These are phyloP conservation scores for Campaea margaritaria DNA, from an alignment of 2,888 invertebrate species.

Conservation along the genomic window DNA sequence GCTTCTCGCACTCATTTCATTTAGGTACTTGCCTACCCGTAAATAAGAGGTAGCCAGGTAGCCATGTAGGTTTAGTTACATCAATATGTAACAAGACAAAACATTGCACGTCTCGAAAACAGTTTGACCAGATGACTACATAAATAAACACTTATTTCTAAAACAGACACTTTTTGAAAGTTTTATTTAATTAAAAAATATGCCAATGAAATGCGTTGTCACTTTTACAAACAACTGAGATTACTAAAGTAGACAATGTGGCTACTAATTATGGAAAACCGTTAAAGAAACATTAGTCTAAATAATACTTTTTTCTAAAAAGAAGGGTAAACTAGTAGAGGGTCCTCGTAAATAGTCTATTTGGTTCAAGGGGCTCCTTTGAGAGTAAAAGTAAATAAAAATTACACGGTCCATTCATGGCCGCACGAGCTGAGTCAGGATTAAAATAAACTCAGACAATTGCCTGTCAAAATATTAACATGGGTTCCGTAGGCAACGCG, in stretches of 20 bases:
- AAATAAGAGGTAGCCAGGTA: not conserved
- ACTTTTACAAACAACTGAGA: constrained; percentile 27
- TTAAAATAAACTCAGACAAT: constrained; percentile 9
- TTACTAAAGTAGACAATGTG: constrained; percentile 43
- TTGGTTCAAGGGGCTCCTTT: constrained; percentile 62
- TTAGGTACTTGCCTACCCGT: not conserved
- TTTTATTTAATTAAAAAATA: constrained; percentile 33
- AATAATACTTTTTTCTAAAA: constrained; percentile 57
- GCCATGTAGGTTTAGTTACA: not conserved
- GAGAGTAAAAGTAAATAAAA: constrained; percentile 78
- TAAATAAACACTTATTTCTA: constrained; percentile 22
- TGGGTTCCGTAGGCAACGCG: too few species aligned
- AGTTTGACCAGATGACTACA: constrained; percentile 22
- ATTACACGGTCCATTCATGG: constrained; percentile 77
- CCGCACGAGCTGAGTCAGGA: constrained; percentile 63
- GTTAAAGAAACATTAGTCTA: constrained; percentile 63
- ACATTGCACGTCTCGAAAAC: constrained; percentile 16
- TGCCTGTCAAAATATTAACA: not conserved
- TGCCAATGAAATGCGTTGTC: constrained; percentile 35
- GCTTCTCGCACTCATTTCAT: not conserved
- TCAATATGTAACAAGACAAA: constrained; percentile 4
- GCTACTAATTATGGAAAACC: constrained; percentile 57
- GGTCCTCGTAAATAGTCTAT: constrained; percentile 45
- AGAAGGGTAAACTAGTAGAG: constrained; percentile 68
- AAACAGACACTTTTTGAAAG: constrained; percentile 35